A percentile compares a stretch with the other conserved stretches of the same genome.
Evolutionary conservation across 2,113 vertebrate genomes (phyloP).

Genomic region (Platysteira castanea): DNA sequence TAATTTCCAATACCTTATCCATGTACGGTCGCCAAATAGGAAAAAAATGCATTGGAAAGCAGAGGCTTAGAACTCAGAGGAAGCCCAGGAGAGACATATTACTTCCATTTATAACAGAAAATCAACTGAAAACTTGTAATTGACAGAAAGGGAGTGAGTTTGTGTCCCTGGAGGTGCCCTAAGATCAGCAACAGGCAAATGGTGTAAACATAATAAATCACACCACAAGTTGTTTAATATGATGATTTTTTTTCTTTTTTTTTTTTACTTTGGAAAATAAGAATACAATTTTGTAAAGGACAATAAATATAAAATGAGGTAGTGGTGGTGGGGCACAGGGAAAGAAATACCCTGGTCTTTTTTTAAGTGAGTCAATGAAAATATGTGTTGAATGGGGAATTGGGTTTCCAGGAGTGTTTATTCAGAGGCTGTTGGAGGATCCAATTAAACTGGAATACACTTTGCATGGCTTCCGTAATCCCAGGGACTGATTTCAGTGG

Average conservation of each 20-base stretch:
- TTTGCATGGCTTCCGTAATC: not conserved
- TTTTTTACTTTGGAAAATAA: not conserved
- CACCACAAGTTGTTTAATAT: not conserved
- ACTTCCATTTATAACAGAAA: slow-evolving; percentile 35
- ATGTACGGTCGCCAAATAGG: not conserved
- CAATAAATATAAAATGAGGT: slow-evolving; percentile 9
- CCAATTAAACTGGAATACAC: slow-evolving; percentile 18
- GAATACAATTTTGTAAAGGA: not conserved
- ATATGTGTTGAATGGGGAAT: slow-evolving; percentile 2
- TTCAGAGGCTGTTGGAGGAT: not conserved
- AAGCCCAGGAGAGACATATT: slow-evolving; percentile 27
- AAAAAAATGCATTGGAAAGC: not conserved
- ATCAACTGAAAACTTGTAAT: slow-evolving; percentile 34
- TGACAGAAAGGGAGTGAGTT: slow-evolving; percentile 42
- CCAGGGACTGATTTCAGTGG: not conserved
- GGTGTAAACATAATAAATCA: slow-evolving; percentile 42
- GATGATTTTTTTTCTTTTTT: not conserved
- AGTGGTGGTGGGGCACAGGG: not conserved
- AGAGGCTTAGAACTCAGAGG: not conserved
- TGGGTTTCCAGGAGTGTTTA: not conserved
- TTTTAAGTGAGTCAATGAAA: not conserved
- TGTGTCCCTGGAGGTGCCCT: slow-evolving; percentile 26
- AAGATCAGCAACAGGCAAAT: slow-evolving; percentile 25
- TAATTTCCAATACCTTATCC: slow-evolving; percentile 43
- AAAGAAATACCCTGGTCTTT: not conserved